Evolutionary conservation across 2,797 vertebrate species (phyloP).

Genomic region (Gallinago stenura): DNA sequence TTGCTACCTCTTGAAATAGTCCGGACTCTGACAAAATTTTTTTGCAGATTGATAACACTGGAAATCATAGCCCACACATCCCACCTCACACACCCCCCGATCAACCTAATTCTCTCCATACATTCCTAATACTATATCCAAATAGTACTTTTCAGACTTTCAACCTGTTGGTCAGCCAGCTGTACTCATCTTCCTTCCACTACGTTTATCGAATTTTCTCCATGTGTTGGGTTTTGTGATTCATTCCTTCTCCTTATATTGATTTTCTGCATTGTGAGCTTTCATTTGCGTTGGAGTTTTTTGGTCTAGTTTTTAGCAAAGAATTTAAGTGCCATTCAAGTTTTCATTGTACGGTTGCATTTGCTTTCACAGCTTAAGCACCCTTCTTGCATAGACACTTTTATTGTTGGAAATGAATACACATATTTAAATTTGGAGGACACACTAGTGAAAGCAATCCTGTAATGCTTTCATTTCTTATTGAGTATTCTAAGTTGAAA

Average conservation of each 20-base stretch:
- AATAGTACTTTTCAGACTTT: not conserved
- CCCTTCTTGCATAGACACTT: not conserved
- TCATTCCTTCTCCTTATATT: not conserved
- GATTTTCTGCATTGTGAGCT: not conserved
- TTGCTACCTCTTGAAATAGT: not conserved
- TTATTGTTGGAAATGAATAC: not conserved
- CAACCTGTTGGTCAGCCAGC: not conserved
- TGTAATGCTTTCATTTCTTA: not conserved
- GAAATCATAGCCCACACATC: not conserved
- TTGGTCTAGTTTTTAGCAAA: not conserved
- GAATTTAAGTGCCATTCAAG: not conserved
- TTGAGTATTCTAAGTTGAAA: not conserved
- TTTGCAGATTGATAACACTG: not conserved
- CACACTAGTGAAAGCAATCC: not conserved
- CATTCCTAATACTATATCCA: not conserved
- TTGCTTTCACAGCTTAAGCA: not conserved
- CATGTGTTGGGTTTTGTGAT: accelerated
- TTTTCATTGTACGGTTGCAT: not conserved
- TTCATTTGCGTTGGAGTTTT: not conserved
- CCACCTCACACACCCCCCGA: not conserved
- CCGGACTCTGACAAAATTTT: not conserved
- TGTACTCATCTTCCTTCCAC: not conserved
- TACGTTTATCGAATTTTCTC: not conserved
- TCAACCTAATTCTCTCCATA: not conserved
- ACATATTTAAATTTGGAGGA: not conserved